These are phyloP conservation scores for Mayetiola destructor DNA, from an alignment of 2,888 invertebrate genomes.

Conservation along the genomic window DNA sequence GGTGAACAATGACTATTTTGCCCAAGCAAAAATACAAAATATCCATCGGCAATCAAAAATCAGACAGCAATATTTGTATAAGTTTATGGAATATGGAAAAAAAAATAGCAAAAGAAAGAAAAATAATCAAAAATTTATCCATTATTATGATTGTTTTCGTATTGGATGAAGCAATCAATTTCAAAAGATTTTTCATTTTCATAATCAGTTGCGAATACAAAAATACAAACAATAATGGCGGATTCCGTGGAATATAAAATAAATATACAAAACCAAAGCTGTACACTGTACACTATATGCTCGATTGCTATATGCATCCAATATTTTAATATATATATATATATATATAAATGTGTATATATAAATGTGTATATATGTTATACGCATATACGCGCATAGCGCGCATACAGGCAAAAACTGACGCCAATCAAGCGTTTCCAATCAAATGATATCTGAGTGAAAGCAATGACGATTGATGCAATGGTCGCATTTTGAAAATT, in stretches of 20 bases:
- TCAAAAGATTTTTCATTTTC: no score
- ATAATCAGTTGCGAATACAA: neutral
- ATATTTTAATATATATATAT: neutral
- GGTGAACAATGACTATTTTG: slow-evolving; percentile 57
- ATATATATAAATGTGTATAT: neutral
- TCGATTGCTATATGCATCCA: neutral
- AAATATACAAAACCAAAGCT: no score
- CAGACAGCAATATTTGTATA: no score
- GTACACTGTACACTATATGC: no score
- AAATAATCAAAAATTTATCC: neutral
- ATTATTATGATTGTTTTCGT: no score
- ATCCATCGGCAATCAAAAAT: no score
- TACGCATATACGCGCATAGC: neutral
- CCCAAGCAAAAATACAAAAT: neutral
- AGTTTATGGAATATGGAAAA: no score
- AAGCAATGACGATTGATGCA: no score
- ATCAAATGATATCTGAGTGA: no score
- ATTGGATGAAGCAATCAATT: no score
- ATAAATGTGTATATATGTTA: neutral
- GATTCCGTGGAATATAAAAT: neutral
- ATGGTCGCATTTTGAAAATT: no score
- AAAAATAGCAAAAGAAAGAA: neutral
- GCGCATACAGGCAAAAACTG: no score
- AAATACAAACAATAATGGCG: slow-evolving; percentile 12
- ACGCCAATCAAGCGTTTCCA: slow-evolving; percentile 13